Evolutionary conservation across 2,113 vertebrate species (phyloP).

Genomic region (Phaethornis superciliosus): DNA sequence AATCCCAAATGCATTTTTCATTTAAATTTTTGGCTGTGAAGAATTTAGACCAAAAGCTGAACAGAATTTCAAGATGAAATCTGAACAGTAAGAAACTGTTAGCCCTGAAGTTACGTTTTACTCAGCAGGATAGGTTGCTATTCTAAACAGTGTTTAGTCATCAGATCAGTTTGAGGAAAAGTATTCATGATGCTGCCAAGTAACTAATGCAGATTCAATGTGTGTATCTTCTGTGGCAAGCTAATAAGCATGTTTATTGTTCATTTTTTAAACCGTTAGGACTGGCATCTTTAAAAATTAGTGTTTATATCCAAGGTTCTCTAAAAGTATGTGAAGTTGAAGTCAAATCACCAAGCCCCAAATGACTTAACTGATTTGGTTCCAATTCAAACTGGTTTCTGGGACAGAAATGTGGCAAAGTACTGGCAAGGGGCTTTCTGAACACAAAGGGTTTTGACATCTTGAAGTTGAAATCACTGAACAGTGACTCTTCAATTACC

Average conservation of each 20-base stretch:
- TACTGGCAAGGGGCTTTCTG: background rate
- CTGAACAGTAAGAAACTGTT: background rate
- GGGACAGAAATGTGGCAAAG: background rate
- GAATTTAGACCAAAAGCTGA: background rate
- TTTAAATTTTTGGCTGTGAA: background rate
- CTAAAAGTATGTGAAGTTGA: background rate
- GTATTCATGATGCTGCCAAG: slow-evolving; percentile 9
- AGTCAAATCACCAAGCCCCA: background rate
- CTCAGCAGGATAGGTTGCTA: background rate
- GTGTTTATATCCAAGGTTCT: background rate
- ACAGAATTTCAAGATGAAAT: background rate
- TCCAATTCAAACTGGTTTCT: background rate
- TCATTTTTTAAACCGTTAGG: slow-evolving; percentile 21
- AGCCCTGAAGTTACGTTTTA: background rate
- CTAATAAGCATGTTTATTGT: slow-evolving; percentile 10
- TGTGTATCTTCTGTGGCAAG: slow-evolving; percentile 9
- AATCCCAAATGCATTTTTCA: background rate
- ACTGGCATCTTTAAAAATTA: slow-evolving; percentile 17
- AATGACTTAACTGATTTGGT: background rate
- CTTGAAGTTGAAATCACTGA: background rate
- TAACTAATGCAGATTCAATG: background rate
- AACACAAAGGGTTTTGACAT: background rate
- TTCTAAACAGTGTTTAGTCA: slow-evolving; percentile 35
- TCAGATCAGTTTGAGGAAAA: slow-evolving; percentile 23
- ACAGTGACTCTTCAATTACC: background rate